Evolutionary conservation across 1,140 invertebrate species (phyloP).

Genomic region (Leptopilina clavipes): DNA sequence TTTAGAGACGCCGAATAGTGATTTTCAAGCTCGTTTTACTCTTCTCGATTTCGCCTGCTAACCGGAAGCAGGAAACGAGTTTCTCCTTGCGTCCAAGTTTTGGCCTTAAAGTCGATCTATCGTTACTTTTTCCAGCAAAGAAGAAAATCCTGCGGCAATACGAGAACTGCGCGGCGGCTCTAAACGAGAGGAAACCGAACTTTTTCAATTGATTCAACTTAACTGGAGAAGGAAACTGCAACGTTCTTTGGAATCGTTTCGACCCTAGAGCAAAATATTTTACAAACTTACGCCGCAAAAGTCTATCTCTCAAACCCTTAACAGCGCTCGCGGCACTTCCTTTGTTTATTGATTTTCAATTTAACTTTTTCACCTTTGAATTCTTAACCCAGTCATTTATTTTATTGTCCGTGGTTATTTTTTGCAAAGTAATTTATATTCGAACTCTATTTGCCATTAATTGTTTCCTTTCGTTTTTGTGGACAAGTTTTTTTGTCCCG

Average conservation of each 20-base stretch:
- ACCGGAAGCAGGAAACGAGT: conserved; percentile 11
- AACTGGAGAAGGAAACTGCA: conserved; percentile 29
- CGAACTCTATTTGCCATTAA: too few species aligned
- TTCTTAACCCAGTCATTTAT: not conserved
- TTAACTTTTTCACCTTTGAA: not conserved
- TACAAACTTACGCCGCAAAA: not conserved
- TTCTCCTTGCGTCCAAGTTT: conserved; percentile 26
- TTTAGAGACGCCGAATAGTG: not conserved
- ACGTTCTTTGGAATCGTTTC: conserved; percentile 20
- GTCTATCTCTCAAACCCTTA: not conserved
- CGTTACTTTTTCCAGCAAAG: conserved; percentile 13
- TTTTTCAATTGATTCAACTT: conserved; percentile 31
- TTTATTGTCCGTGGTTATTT: not conserved
- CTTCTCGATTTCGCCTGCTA: conserved; percentile 1
- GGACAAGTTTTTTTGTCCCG: too few species aligned
- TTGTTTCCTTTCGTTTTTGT: too few species aligned
- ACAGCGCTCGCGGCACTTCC: conserved; percentile 8
- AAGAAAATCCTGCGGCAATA: conserved; percentile 24
- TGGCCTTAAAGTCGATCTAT: conserved; percentile 31
- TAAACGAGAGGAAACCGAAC: conserved; percentile 14
- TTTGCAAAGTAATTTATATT: not conserved
- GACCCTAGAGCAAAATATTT: conserved; percentile 27
- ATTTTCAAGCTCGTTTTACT: conserved; percentile 28
- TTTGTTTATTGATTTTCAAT: conserved; percentile 19
- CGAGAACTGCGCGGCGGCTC: conserved; percentile 16